These are phyloP conservation scores for Periophthalmus magnuspinnatus DNA, from an alignment of 2,797 vertebrate species.

Conservation along the genomic window DNA sequence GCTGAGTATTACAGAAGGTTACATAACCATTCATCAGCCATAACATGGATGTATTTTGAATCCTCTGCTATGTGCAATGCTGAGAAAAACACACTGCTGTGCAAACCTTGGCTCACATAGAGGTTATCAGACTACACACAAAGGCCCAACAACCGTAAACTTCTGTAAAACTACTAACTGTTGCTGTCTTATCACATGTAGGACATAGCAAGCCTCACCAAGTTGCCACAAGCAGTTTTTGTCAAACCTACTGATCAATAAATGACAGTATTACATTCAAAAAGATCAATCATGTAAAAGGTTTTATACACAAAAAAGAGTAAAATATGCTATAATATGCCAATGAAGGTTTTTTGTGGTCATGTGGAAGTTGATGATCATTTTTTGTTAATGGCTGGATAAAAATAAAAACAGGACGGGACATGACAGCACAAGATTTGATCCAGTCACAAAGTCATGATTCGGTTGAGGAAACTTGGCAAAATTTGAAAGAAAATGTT, in stretches of 20 bases:
- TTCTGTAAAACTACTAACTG: not conserved
- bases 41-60: conserved; percentile 39
- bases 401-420: too few species aligned
- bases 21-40: conserved; percentile 31
- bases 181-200: conserved; percentile 9
- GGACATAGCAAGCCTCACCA: conserved; percentile 15
- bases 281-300: too few species aligned
- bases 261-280: too few species aligned
- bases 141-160: not conserved
- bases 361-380: too few species aligned
- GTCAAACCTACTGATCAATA: too few species aligned
- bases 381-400: too few species aligned
- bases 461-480: not conserved
- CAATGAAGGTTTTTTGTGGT: too few species aligned
- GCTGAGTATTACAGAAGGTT: conserved; percentile 21
- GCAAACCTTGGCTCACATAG: too few species aligned
- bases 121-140: not conserved
- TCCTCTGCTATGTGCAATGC: not conserved
- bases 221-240: not conserved
- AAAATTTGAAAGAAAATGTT: not conserved
- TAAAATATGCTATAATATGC: too few species aligned
- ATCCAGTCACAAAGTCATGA: not conserved
- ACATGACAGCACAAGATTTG: too few species aligned
- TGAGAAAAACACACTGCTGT: not conserved
- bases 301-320: too few species aligned